Conservation (phyloP, 2,113 vertebrate genomes). For the Guaruba guarouba region DNA sequence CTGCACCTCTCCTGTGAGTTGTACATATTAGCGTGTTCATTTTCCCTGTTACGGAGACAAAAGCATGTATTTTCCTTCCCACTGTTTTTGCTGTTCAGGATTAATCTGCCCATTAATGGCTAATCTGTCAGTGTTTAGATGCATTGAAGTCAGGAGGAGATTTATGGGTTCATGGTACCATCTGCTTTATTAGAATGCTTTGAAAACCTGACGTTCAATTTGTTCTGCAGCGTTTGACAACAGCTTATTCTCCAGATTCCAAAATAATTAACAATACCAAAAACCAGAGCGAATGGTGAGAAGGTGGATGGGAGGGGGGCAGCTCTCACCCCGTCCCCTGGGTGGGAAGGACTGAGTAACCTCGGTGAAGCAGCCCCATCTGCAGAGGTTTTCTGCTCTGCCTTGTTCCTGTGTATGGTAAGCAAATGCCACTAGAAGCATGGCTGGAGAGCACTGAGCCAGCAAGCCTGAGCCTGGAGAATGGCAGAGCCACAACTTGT, state of each 20-base stretch:
- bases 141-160: constrained; percentile 78
- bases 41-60: constrained; percentile 51
- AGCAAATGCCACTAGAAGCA: not conserved
- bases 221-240: constrained; percentile 76
- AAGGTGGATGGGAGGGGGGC: not conserved
- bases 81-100: constrained; percentile 67
- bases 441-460: not conserved
- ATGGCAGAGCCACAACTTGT: not conserved
- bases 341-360: not conserved
- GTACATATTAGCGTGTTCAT: not conserved
- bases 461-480: not conserved
- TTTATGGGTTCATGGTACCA: constrained; percentile 78
- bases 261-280: constrained; percentile 80
- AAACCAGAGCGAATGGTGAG: constrained; percentile 27
- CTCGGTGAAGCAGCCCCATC: not conserved
- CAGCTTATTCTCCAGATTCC: constrained; percentile 82
- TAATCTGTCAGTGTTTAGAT: constrained; percentile 81
- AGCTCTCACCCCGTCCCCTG: not conserved
- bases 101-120: constrained; percentile 81
- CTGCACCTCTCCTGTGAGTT: constrained; percentile 41
- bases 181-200: constrained; percentile 78
- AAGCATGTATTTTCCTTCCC: constrained; percentile 56
- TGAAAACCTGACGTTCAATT: constrained; percentile 81
- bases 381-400: not conserved
- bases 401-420: not conserved